Evolutionary conservation across 64 coral and sea anemone genomes (phyloP), one percentile per base, ranked within the genome.

Genomic region (Actinia equina): DNA sequence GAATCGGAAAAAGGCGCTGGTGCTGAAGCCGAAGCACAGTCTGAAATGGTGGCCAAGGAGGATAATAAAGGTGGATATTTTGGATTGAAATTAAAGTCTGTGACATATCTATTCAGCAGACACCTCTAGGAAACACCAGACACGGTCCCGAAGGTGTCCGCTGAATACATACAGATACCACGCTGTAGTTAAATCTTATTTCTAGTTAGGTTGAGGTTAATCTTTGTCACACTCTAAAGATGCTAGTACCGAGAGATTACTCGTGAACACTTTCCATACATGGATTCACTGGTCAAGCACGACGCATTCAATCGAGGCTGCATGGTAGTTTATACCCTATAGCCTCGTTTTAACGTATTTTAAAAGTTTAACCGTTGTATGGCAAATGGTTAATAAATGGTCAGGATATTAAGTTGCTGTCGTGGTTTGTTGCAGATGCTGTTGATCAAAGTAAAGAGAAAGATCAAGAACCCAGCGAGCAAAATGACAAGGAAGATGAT

Each of bases 31-130:
- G 89, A 94, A 84, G 26, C 89, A 25, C 86, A 98, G 37, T 92
- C 89, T 49, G 84, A 94, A 57, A 55, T 98, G 56, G 95, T 98
- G 27, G 95, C 95, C 16, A 98, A 98, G 46, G 95, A 94, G 88
- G 95, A 98, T 44, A 98, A 98, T 58, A 89, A 89, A 92, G 95
- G 95, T 98, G 44, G 22, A 19, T 0, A 2, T 3, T 44, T 58
- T 86, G 46, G 46, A 49, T 49, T 49, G 4, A 49, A 49, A 49
- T 49, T 49, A 49, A 0, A 49, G 46, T 37, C 30, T 37, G 30
- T 49, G 46, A 49, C 7, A 49, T 49, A 0, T 49, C 46, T 49
- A 49, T 49, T 49, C 7, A 49, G 30, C 30, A 1, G 30, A 37
- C 30, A 37, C 30, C 30, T 37, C 30, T 37, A 37, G 30, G n/a